Conservation (phyloP, 2,113 vertebrate genomes). For the Meleagris gallopavo region DNA sequence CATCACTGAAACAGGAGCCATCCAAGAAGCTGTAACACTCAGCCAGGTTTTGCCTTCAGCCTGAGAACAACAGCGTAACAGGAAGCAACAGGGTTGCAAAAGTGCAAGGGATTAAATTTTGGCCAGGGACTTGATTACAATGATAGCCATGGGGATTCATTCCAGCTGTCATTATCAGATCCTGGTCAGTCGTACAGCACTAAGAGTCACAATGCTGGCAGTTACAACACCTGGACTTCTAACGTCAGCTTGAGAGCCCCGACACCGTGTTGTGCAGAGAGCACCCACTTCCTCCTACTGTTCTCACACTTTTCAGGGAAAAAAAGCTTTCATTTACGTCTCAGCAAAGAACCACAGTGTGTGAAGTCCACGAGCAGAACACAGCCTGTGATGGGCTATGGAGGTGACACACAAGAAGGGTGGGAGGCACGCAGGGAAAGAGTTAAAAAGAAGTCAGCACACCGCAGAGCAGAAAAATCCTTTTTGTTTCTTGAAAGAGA, state of each 20-base stretch:
- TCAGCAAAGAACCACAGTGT: neutral
- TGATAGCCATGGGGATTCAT: conserved; percentile 46
- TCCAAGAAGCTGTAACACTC: neutral
- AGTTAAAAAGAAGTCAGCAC: neutral
- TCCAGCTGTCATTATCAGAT: conserved; percentile 45
- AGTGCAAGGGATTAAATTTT: conserved; percentile 54
- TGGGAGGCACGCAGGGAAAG: neutral
- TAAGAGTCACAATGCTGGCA: neutral
- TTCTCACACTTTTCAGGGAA: conserved; percentile 48
- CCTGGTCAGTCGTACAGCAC: neutral
- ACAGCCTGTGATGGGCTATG: neutral
- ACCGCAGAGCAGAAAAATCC: neutral
- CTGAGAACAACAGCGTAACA: neutral
- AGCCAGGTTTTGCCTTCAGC: conserved; percentile 60
- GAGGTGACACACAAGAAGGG: neutral
- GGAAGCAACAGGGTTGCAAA: conserved; percentile 60
- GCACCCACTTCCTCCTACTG: conserved; percentile 48
- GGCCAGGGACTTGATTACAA: conserved; percentile 46
- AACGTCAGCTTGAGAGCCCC: conserved; percentile 1
- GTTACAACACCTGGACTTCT: conserved; percentile 34
- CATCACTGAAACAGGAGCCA: conserved; percentile 10
- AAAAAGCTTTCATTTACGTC: neutral
- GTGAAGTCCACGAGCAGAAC: neutral
- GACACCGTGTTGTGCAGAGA: neutral
- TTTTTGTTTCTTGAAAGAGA: neutral